phyloP scores from a whole-genome alignment of 2,888 invertebrate genomes.

The Hemithea aestivaria region DNA sequence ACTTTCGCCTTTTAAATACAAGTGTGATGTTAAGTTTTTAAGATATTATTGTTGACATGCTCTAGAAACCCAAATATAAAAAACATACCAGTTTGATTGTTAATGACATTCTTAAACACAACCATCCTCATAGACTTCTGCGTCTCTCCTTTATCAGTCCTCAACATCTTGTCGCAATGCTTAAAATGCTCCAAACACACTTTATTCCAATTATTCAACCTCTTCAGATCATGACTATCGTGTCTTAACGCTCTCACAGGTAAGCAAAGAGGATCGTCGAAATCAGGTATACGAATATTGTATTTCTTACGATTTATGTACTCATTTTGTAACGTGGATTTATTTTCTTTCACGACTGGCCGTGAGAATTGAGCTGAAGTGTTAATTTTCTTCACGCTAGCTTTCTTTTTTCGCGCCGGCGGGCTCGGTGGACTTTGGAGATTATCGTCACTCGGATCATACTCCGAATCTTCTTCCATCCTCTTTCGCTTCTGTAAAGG shows the following conservation, averaged over 20 bases:
- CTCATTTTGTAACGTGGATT: conserved; percentile 15
- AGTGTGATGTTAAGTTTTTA: too few species aligned
- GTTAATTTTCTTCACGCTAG: conserved; percentile 22
- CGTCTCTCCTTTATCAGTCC: conserved; percentile 44
- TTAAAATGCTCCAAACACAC: conserved; percentile 59
- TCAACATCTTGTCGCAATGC: conserved; percentile 42
- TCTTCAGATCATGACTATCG: conserved; percentile 41
- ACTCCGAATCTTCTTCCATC: conserved; percentile 57
- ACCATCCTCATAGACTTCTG: conserved; percentile 48
- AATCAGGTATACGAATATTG: conserved; percentile 59
- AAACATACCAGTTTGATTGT: conserved; percentile 48
- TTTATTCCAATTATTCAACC: conserved; percentile 59
- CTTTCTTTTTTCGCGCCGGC: conserved; percentile 26
- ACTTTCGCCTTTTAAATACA: too few species aligned
- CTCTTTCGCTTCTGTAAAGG: conserved; percentile 33
- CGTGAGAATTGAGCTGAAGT: too few species aligned
- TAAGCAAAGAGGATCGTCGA: conserved; percentile 62
- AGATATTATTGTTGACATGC: too few species aligned
- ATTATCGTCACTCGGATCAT: conserved; percentile 50
- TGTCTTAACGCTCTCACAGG: conserved; percentile 52
- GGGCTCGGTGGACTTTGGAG: conserved; percentile 32
- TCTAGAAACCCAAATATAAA: conserved; percentile 3
- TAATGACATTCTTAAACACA: conserved; percentile 52
- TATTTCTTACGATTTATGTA: conserved; percentile 35
- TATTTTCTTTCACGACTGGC: conserved; percentile 4